A percentile compares a stretch with the other conserved stretches of the same genome.
phyloP scores from a whole-genome alignment of 2,888 invertebrate genomes.

The Phlogophora meticulosa region DNA sequence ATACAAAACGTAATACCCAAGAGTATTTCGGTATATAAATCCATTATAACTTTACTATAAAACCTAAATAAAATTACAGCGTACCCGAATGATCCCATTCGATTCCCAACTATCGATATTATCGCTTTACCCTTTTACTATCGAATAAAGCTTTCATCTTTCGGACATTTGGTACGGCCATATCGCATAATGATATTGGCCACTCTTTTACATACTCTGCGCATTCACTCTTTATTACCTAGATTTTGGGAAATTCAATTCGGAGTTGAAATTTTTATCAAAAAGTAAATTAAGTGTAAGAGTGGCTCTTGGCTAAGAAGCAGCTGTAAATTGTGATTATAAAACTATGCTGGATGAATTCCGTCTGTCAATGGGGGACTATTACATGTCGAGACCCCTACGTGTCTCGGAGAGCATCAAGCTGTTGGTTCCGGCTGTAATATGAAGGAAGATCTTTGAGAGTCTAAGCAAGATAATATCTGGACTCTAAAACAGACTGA shows the following conservation, averaged over 20 bases:
- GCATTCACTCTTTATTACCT: conserved; percentile 58
- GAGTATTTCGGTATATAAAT: conserved; percentile 14
- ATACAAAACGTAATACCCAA: neutral
- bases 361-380: too few species aligned
- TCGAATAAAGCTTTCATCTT: conserved; percentile 85
- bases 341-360: too few species aligned
- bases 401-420: too few species aligned
- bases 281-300: conserved; percentile 28
- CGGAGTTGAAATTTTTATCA: conserved; percentile 39
- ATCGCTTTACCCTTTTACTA: conserved; percentile 84
- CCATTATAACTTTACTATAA: conserved; percentile 35
- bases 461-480: too few species aligned
- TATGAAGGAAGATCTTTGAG: too few species aligned
- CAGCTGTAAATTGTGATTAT: too few species aligned
- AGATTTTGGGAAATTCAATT: conserved; percentile 55
- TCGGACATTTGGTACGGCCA: conserved; percentile 76
- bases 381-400: too few species aligned
- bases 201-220: conserved; percentile 66
- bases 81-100: conserved; percentile 75
- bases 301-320: too few species aligned
- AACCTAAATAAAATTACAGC: conserved; percentile 58
- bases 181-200: conserved; percentile 81
- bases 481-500: too few species aligned
- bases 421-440: too few species aligned
- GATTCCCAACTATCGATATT: conserved; percentile 80